These are phyloP conservation scores for Trachelus stipa DNA, from an alignment of 2,888 invertebrate species.

Conservation along the genomic window DNA sequence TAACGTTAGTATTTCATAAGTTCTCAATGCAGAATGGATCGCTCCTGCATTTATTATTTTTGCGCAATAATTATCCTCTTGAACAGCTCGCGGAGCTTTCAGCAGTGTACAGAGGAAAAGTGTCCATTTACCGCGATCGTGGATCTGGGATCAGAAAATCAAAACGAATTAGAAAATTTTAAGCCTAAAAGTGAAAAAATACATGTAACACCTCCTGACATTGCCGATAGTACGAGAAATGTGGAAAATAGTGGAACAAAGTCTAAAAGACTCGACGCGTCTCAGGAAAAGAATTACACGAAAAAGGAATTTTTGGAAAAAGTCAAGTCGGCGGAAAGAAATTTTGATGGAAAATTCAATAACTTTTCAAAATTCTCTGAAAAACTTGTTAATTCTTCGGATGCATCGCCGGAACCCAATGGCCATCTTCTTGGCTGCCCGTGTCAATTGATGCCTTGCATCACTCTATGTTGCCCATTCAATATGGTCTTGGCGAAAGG, in stretches of 20 bases:
- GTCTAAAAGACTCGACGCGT: background rate
- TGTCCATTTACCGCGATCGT: background rate
- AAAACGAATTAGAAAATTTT: background rate
- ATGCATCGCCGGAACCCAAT: background rate
- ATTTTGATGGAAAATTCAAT: background rate
- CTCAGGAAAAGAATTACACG: background rate
- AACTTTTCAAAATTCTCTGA: background rate
- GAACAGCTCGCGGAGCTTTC: background rate
- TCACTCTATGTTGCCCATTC: slow-evolving; percentile 45
- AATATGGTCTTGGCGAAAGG: background rate
- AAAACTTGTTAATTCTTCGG: background rate
- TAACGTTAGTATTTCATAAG: no score
- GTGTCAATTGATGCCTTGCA: slow-evolving; percentile 24
- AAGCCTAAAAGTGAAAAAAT: background rate
- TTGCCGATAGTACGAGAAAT: background rate
- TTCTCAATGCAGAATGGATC: no score
- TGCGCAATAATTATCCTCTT: background rate
- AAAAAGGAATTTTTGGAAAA: background rate
- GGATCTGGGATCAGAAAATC: background rate
- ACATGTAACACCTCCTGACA: background rate
- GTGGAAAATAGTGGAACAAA: background rate
- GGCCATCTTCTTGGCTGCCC: slow-evolving; percentile 27
- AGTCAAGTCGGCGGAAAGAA: background rate
- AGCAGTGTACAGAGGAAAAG: background rate
- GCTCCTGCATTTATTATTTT: background rate